These are phyloP conservation scores for Nomada fucata DNA, from an alignment of 2,888 invertebrate species.

Conservation along the genomic window DNA sequence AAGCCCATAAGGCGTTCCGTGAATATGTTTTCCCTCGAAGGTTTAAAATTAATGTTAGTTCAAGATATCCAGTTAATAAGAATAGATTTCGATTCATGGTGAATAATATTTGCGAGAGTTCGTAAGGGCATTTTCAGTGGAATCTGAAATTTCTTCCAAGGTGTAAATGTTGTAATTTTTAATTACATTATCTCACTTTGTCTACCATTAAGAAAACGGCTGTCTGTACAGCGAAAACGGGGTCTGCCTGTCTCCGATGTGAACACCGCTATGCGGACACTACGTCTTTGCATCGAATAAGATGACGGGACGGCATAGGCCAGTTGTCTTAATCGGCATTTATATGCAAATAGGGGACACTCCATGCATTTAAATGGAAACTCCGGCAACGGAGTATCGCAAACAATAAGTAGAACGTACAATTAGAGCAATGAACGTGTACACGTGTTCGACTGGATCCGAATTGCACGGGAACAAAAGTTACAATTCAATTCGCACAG, in stretches of 20 bases:
- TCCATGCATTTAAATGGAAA: conserved; percentile 42
- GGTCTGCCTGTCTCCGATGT: neutral
- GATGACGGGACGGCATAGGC: conserved; percentile 14
- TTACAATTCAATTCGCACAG: neutral
- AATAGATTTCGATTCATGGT: neutral
- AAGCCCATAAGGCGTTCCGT: conserved; percentile 24
- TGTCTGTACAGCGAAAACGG: conserved; percentile 5
- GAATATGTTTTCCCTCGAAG: conserved; percentile 23
- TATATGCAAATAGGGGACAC: conserved; percentile 41
- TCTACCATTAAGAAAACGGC: neutral
- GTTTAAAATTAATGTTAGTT: conserved; percentile 27
- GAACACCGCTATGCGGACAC: neutral
- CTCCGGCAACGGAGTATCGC: conserved; percentile 16
- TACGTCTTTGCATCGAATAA: conserved; percentile 16
- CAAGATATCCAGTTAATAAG: neutral
- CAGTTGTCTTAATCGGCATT: conserved; percentile 35
- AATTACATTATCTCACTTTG: too few relatives aligned
- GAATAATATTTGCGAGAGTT: conserved; percentile 16
- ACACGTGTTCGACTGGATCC: conserved; percentile 6
- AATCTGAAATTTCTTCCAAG: too few relatives aligned
- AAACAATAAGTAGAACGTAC: conserved; percentile 30
- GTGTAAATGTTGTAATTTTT: too few relatives aligned
- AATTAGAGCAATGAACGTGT: conserved; percentile 26
- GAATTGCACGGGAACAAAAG: conserved; percentile 21
- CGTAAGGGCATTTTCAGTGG: too few relatives aligned